Conservation (phyloP, 2,888 invertebrate genomes). For the Thelaira solivaga region DNA sequence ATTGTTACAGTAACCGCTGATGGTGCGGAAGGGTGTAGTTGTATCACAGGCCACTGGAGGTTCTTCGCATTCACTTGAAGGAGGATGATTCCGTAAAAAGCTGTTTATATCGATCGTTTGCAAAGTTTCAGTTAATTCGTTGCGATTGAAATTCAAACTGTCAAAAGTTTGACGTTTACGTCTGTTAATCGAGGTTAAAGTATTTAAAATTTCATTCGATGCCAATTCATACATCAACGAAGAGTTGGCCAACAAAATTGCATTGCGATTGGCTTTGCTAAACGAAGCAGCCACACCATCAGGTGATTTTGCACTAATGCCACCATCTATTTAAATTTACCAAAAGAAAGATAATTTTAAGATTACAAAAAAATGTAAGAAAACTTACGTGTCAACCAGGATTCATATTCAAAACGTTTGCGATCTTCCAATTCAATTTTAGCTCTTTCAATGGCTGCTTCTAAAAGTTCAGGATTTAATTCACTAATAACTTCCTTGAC, state of each 20-base stretch:
- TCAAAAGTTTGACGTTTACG: slow-evolving; percentile 87
- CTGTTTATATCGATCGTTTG: slow-evolving; percentile 88
- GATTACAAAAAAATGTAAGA: too few relatives aligned
- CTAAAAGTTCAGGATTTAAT: slow-evolving; percentile 84
- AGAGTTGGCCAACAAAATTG: slow-evolving; percentile 89
- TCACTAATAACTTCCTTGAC: slow-evolving; percentile 80
- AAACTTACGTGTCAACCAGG: slow-evolving; percentile 85
- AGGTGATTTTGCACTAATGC: slow-evolving; percentile 90
- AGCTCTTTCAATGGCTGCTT: slow-evolving; percentile 87
- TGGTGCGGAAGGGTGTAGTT: slow-evolving; percentile 82
- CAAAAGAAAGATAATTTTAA: slow-evolving; percentile 63
- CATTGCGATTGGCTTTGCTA: slow-evolving; percentile 91
- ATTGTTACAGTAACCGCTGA: slow-evolving; percentile 93
- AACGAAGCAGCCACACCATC: slow-evolving; percentile 93
- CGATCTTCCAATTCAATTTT: slow-evolving; percentile 86
- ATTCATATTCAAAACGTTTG: slow-evolving; percentile 87
- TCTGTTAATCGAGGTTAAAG: slow-evolving; percentile 78
- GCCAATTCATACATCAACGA: slow-evolving; percentile 91
- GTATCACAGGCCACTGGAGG: slow-evolving; percentile 84
- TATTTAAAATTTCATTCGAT: slow-evolving; percentile 89
- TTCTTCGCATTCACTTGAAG: slow-evolving; percentile 80
- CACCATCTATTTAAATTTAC: slow-evolving; percentile 83
- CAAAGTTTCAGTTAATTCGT: slow-evolving; percentile 86
- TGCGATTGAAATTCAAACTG: slow-evolving; percentile 79
- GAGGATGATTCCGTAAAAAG: slow-evolving; percentile 79